Conservation (phyloP, 2,888 invertebrate genomes). For the Tipula vernalis region DNA sequence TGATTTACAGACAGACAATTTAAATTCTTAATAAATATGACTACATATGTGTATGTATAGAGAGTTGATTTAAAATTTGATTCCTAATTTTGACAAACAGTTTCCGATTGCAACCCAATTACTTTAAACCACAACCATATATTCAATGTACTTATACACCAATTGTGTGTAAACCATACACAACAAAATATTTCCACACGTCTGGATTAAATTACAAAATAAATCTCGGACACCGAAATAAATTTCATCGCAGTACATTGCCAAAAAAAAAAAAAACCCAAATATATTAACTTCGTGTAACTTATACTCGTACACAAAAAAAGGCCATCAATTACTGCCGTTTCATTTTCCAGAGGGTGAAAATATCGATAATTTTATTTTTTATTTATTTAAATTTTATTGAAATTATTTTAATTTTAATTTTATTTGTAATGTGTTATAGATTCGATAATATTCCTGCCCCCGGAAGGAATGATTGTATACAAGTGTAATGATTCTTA, state of each 20-base stretch:
- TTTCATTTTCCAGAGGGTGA: not conserved
- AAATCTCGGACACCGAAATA: not conserved
- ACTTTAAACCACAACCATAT: too few species aligned
- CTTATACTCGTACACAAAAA: not conserved
- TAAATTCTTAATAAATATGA: too few species aligned
- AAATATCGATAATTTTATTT: not conserved
- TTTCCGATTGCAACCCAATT: too few species aligned
- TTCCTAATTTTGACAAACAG: too few species aligned
- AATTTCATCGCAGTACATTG: not conserved
- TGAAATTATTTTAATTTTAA: not conserved
- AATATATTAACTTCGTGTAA: not conserved
- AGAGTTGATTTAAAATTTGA: too few species aligned
- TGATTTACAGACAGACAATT: too few species aligned
- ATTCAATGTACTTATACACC: not conserved
- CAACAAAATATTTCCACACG: not conserved
- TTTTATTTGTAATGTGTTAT: not conserved
- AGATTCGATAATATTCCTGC: not conserved
- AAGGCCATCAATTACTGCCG: not conserved
- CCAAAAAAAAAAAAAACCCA: not conserved
- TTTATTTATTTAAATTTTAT: not conserved
- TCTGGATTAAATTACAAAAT: not conserved
- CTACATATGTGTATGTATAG: too few species aligned
- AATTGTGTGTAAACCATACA: not conserved
- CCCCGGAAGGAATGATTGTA: not conserved
- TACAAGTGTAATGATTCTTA: not conserved